Evolutionary conservation across 2,888 invertebrate genomes (phyloP).

Genomic region (Perizoma affinitatum): DNA sequence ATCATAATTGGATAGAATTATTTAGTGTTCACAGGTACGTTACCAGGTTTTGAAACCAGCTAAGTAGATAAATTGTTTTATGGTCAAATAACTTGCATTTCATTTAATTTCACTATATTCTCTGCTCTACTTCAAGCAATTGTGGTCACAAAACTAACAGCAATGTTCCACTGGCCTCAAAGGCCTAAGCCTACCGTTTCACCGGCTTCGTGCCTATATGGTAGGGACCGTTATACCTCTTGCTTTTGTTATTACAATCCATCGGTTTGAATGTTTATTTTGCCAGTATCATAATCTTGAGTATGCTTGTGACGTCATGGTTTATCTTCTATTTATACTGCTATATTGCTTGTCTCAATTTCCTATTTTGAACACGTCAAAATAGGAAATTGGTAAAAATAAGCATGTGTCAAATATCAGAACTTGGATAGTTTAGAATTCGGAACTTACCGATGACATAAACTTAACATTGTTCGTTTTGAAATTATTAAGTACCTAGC

Average conservation of each 20-base stretch:
- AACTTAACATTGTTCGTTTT: no score
- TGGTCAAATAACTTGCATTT: no score
- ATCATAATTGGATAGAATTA: no score
- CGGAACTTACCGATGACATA: no score
- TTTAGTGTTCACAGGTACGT: no score
- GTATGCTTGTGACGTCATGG: conserved; percentile 26
- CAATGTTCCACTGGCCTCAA: conserved; percentile 48
- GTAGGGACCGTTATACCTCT: conserved; percentile 56
- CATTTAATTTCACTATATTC: neutral
- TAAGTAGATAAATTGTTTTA: no score
- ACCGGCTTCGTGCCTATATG: conserved; percentile 48
- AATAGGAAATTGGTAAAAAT: no score
- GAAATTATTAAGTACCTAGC: no score
- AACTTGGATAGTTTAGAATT: no score
- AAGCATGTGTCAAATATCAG: no score
- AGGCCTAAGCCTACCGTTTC: conserved; percentile 49
- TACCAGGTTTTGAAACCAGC: no score
- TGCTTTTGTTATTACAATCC: conserved; percentile 46
- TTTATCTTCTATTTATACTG: conserved; percentile 2
- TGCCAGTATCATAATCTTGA: conserved; percentile 16
- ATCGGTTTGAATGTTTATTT: conserved; percentile 27
- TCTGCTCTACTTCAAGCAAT: neutral
- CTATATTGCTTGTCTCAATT: neutral
- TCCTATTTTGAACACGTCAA: no score
- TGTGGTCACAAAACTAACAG: conserved; percentile 18